Percentiles rank a stretch among this genome's conserved stretches.
phyloP scores from a whole-genome alignment of 1,140 invertebrate species.

The Trichonephila clavipes region DNA sequence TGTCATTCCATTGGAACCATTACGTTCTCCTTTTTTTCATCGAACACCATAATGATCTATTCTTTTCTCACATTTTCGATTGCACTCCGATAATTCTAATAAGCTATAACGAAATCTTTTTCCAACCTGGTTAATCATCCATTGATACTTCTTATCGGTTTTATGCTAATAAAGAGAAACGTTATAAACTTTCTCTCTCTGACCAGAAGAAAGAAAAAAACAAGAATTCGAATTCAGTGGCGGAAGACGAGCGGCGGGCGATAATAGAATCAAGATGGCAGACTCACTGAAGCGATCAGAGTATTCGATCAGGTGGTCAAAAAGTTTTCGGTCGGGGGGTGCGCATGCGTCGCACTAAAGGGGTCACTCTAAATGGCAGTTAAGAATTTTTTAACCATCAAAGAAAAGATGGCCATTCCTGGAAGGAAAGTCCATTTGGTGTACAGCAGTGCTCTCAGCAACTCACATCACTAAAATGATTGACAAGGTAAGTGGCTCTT shows the following conservation, averaged over 20 bases:
- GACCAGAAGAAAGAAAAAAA: neutral
- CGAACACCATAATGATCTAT: neutral
- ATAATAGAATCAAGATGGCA: conserved; percentile 51
- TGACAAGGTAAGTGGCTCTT: conserved; percentile 66
- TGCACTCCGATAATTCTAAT: conserved; percentile 18
- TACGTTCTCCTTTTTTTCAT: neutral
- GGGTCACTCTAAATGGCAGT: conserved; percentile 70
- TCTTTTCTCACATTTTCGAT: neutral
- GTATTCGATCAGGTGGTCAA: conserved; percentile 15
- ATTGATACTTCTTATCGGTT: conserved; percentile 34
- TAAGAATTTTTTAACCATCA: conserved; percentile 71
- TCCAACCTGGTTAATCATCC: conserved; percentile 39
- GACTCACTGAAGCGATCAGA: neutral
- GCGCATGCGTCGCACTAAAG: conserved; percentile 67
- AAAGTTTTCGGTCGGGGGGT: conserved; percentile 3
- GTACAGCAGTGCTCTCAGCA: conserved; percentile 61
- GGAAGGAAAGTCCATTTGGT: conserved; percentile 29
- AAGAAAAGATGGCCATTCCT: conserved; percentile 71
- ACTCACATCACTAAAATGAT: conserved; percentile 66
- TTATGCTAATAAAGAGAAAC: conserved; percentile 31
- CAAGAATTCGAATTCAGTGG: no score
- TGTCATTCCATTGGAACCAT: neutral
- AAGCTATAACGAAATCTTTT: conserved; percentile 15
- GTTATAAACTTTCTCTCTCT: conserved; percentile 21
- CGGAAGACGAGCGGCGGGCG: neutral